Conservation (phyloP, 2,113 vertebrate species). For the Paratilapia polleni region DNA sequence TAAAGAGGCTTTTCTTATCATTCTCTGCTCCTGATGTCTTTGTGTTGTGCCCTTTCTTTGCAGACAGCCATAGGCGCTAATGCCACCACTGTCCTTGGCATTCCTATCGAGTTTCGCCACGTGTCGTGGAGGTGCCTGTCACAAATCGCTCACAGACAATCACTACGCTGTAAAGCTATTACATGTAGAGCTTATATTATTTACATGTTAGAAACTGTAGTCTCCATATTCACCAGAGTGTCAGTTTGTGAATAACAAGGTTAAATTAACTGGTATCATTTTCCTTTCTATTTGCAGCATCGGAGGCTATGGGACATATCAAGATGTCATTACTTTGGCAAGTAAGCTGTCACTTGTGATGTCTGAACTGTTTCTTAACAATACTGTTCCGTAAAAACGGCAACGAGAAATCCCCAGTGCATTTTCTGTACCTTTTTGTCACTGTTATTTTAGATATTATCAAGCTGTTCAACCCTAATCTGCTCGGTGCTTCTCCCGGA, state of each 20-base stretch:
- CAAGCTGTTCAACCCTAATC: slow-evolving; percentile 80
- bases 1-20: neutral
- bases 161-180: neutral
- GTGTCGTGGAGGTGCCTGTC: slow-evolving; percentile 82
- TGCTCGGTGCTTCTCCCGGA: slow-evolving; percentile 76
- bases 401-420: neutral
- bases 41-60: neutral
- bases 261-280: neutral
- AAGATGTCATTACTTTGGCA: slow-evolving; percentile 83
- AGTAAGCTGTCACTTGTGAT: slow-evolving; percentile 69
- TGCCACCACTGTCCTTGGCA: slow-evolving; percentile 79
- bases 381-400: neutral
- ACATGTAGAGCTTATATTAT: neutral
- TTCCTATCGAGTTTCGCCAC: slow-evolving; percentile 81
- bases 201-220: neutral
- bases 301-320: slow-evolving; percentile 80
- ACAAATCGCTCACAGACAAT: neutral
- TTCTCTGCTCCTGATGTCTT: neutral
- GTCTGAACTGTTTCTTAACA: neutral
- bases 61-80: slow-evolving; percentile 83
- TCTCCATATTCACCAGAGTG: neutral
- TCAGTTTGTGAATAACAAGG: neutral
- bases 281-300: slow-evolving; percentile 67
- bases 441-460: slow-evolving; percentile 74
- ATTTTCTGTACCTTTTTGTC: neutral